Percentiles rank a stretch among this genome's conserved stretches.
These are phyloP conservation scores for Tachysurus vachellii DNA, from an alignment of 2,113 vertebrate species.

Conservation along the genomic window DNA sequence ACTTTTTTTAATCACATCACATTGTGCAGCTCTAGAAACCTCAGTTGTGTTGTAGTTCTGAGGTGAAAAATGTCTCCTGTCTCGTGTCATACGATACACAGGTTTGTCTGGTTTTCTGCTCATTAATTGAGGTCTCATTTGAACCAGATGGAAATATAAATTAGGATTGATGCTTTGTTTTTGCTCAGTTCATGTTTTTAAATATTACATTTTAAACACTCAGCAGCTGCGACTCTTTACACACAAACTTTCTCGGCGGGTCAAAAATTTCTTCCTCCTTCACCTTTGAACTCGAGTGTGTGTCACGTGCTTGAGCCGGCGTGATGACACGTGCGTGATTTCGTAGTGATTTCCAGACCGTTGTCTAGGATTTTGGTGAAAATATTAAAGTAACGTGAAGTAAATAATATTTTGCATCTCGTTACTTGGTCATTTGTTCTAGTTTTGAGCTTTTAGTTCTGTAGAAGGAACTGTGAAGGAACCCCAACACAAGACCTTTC, in stretches of 20 bases:
- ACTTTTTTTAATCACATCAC: background rate
- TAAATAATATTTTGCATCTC: no score
- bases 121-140: background rate
- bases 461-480: background rate
- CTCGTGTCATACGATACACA: background rate
- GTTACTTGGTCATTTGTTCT: background rate
- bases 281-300: constrained; percentile 39
- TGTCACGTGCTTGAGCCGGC: constrained; percentile 54
- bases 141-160: background rate
- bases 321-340: constrained; percentile 65
- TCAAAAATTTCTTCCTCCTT: background rate
- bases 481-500: constrained; percentile 11
- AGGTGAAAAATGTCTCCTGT: background rate
- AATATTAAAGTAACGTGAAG: background rate
- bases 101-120: background rate
- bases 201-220: background rate
- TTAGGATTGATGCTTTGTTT: background rate
- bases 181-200: background rate
- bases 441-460: background rate
- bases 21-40: background rate
- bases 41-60: background rate
- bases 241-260: background rate
- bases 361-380: constrained; percentile 3
- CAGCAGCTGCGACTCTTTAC: background rate
- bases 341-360: constrained; percentile 64